phyloP scores from a whole-genome alignment of 2,888 invertebrate genomes.

The Pseudeuparius sepicola region DNA sequence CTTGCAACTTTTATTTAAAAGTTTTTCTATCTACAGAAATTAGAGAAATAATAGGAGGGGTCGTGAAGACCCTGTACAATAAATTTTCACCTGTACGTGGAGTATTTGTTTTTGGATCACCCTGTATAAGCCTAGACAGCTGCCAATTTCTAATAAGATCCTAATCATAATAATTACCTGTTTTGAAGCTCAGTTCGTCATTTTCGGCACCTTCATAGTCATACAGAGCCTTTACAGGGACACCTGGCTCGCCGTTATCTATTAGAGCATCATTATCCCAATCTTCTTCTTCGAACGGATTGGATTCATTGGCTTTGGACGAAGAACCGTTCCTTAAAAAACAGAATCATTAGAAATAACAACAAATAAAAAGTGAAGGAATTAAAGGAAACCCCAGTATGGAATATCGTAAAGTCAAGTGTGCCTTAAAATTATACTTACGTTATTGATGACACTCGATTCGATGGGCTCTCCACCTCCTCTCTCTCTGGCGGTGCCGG shows the following conservation, averaged over 20 bases:
- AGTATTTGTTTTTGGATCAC: too few species aligned
- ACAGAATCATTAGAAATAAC: conserved; percentile 3
- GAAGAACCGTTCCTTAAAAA: conserved; percentile 49
- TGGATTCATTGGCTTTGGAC: conserved; percentile 46
- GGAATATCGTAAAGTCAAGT: too few species aligned
- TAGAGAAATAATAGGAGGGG: too few species aligned
- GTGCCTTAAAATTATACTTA: too few species aligned
- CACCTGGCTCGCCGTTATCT: conserved; percentile 88
- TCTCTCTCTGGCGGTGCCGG: conserved; percentile 24
- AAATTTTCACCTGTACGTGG: too few species aligned
- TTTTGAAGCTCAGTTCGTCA: conserved; percentile 93
- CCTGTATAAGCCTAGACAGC: too few species aligned
- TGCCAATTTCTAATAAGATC: too few species aligned
- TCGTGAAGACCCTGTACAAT: too few species aligned
- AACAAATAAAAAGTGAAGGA: conserved; percentile 6
- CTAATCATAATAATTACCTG: conserved; percentile 75
- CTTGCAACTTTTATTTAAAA: too few species aligned
- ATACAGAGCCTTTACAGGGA: conserved; percentile 89
- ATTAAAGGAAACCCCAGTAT: too few species aligned
- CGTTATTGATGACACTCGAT: conserved; percentile 54
- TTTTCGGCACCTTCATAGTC: conserved; percentile 96
- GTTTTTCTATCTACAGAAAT: too few species aligned
- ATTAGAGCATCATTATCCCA: conserved; percentile 75
- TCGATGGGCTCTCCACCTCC: conserved; percentile 40
- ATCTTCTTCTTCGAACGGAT: conserved; percentile 81